Evolutionary conservation across 2,888 invertebrate genomes (phyloP).

Genomic region (Drosophila diplacantha): DNA sequence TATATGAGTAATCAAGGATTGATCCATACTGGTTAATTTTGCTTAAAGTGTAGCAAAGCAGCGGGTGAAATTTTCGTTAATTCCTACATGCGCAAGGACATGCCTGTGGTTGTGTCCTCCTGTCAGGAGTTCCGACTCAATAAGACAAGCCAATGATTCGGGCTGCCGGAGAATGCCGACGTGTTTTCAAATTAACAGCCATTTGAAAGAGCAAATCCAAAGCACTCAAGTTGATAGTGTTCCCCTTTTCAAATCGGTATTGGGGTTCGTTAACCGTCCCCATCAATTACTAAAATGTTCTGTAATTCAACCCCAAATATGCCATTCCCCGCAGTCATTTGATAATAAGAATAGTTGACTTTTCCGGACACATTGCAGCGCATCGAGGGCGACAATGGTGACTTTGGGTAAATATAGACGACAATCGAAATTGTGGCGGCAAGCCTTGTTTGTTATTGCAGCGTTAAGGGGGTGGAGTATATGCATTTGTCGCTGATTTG

Average conservation of each 20-base stretch:
- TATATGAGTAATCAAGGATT: too few species aligned
- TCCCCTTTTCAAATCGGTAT: slow-evolving; percentile 6
- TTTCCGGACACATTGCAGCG: slow-evolving; percentile 1
- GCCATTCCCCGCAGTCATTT: not conserved
- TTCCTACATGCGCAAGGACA: slow-evolving; percentile 55
- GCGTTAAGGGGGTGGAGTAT: slow-evolving; percentile 2
- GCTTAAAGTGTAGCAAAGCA: not conserved
- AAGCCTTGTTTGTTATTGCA: slow-evolving; percentile 64
- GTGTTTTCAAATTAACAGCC: slow-evolving; percentile 53
- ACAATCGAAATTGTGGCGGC: slow-evolving; percentile 61
- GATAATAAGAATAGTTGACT: slow-evolving; percentile 13
- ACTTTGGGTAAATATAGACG: slow-evolving; percentile 37
- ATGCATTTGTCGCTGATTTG: slow-evolving; percentile 64
- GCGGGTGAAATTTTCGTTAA: slow-evolving; percentile 52
- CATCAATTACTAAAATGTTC: slow-evolving; percentile 18
- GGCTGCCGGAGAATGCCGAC: slow-evolving; percentile 24
- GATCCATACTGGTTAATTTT: too few species aligned
- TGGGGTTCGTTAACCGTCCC: slow-evolving; percentile 15
- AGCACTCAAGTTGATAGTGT: slow-evolving; percentile 19
- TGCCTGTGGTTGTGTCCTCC: slow-evolving; percentile 42
- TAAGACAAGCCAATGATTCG: slow-evolving; percentile 55
- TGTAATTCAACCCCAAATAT: slow-evolving; percentile 9
- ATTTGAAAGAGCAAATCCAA: slow-evolving; percentile 43
- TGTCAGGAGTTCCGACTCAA: slow-evolving; percentile 44
- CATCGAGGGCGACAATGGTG: slow-evolving; percentile 19